Evolutionary conservation across 2,113 vertebrate species (phyloP), one percentile per base, ranked within the genome.

Genomic region (Neotoma lepida): DNA sequence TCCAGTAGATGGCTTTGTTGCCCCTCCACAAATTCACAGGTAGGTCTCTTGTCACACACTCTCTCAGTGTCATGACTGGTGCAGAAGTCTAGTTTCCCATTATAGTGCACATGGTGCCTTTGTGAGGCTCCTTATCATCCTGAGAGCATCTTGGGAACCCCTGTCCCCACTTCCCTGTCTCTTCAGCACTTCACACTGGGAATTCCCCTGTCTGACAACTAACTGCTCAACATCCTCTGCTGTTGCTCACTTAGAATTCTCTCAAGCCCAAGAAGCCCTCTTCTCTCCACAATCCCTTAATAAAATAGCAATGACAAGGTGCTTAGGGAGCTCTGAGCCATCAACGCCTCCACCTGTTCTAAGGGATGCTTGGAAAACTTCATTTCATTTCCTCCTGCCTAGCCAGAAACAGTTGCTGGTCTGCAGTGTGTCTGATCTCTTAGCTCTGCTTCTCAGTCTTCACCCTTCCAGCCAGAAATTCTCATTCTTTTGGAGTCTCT

Each of bases 321-420:
- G 41, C 1, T 13, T 15, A 1, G 1, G 51, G 0, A 49, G n/a
- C 9, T 28, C 2, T 6, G 6, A 61, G 26, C 4, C 18, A 68
- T 4, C 18, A 24, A 39, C 12, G 12, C 1, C 9, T 15, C n/a
- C 5, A 17, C 15, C 20, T 0, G 9, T 24, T 2, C 8, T n/a
- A 78, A 6, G 1, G 2, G 51, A 61, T 30, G 3, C 4, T 4
- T 0, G 2, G 39, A 0, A 0, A 18, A 1, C 5, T 13, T 35
- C 20, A 14, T 10, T 3, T 15, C 0, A 9, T 4, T 33, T 71
- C 15, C 39, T 39, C 49, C 30, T 58, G 15, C 30, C 30, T 15
- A 33, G 73, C 17, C 39, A 41, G 33, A 2, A 28, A 17, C 22
- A 2, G 3, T 30, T 54, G 10, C 20, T 30, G 8, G 68, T 66